Conservation (phyloP, 2,113 vertebrate species). For the Pao palembangensis region DNA sequence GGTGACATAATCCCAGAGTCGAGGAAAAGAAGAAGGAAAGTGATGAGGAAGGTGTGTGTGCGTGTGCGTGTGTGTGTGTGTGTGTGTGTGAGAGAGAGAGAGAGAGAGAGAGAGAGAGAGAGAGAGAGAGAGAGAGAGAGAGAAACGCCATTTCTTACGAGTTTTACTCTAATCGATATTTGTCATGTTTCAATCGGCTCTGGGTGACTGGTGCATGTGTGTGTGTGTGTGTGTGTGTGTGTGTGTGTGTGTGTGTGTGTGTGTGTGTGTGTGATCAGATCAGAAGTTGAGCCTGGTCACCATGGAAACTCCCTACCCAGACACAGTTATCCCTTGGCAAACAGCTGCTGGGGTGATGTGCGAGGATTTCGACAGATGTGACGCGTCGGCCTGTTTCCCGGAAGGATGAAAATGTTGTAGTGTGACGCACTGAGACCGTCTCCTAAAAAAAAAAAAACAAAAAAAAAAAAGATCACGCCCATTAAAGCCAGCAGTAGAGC, state of each 20-base stretch:
- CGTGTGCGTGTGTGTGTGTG: too few species aligned
- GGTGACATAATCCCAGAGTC: slow-evolving; percentile 44
- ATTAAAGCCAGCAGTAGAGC: too few species aligned
- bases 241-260: slow-evolving; percentile 13
- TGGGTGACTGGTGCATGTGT: too few species aligned
- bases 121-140: too few species aligned
- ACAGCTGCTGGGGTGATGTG: slow-evolving; percentile 2
- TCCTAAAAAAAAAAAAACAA: too few species aligned
- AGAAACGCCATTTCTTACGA: neutral
- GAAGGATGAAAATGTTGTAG: too few species aligned
- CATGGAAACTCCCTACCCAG: slow-evolving; percentile 46
- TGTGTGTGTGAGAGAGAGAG: neutral
- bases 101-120: too few species aligned
- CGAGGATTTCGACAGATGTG: slow-evolving; percentile 2
- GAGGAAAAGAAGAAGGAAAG: slow-evolving; percentile 14
- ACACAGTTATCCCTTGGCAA: slow-evolving; percentile 17
- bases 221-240: slow-evolving; percentile 1
- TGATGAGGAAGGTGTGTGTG: slow-evolving; percentile 28
- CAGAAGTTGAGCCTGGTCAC: slow-evolving; percentile 33
- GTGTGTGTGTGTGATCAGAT: slow-evolving; percentile 3
- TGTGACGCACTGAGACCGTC: too few species aligned
- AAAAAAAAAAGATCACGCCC: too few species aligned
- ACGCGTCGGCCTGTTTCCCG: neutral
- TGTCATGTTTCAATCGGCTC: neutral
- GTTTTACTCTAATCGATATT: neutral